Conservation (phyloP, 2,888 invertebrate genomes). For the Deroplatys truncata region DNA sequence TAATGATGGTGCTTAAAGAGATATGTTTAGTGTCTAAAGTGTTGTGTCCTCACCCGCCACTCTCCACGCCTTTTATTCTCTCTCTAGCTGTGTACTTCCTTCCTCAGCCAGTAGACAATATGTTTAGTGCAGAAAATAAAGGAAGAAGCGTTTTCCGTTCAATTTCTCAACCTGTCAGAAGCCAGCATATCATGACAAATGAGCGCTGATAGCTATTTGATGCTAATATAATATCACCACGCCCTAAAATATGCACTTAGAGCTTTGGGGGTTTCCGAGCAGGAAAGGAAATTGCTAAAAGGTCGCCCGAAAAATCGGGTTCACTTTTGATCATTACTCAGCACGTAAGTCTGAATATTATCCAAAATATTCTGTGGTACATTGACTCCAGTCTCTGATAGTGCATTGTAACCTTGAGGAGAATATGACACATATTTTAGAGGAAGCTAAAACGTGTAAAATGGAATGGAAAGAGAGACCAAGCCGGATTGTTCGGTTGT, state of each 20-base stretch:
- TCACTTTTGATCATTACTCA: background rate
- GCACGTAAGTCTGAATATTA: too few relatives aligned
- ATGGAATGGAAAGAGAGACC: too few relatives aligned
- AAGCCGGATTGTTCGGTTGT: too few relatives aligned
- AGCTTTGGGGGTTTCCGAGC: background rate
- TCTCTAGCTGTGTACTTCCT: background rate
- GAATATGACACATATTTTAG: too few relatives aligned
- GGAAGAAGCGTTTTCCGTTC: background rate
- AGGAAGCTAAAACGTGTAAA: too few relatives aligned
- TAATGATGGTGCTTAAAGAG: too few relatives aligned
- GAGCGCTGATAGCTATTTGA: background rate
- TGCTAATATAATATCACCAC: conserved; percentile 2
- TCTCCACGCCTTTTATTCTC: background rate
- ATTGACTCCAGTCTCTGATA: too few relatives aligned
- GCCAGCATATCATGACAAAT: conserved; percentile 3
- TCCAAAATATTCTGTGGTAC: too few relatives aligned
- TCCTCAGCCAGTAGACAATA: background rate
- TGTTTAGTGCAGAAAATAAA: background rate
- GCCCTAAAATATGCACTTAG: background rate
- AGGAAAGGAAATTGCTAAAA: background rate
- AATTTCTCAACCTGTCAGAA: conserved; percentile 13
- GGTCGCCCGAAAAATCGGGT: background rate
- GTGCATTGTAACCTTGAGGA: too few relatives aligned
- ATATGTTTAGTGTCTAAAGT: background rate
- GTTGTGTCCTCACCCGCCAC: background rate